These are phyloP conservation scores for Coryphaenoides rupestris DNA, from an alignment of 2,113 vertebrate species.

Conservation along the genomic window DNA sequence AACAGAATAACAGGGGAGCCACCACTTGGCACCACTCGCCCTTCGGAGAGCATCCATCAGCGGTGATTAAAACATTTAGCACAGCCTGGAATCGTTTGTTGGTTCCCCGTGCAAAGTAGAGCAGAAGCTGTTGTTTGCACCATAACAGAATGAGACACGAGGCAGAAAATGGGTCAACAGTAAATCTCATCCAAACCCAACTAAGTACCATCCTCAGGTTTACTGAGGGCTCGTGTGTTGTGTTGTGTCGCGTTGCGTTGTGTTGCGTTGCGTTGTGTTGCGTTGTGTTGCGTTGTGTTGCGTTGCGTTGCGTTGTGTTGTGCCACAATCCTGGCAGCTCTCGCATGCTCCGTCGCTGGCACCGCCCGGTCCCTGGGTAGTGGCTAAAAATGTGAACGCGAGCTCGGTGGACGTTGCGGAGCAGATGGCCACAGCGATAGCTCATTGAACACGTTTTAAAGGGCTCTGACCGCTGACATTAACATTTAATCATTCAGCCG, in stretches of 20 bases:
- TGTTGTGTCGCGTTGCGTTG: too few species aligned
- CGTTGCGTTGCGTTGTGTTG: too few species aligned
- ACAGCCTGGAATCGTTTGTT: background rate
- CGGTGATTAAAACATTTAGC: background rate
- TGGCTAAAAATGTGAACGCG: slow-evolving; percentile 2
- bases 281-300: too few species aligned
- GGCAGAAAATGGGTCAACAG: slow-evolving; percentile 43
- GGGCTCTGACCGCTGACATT: background rate
- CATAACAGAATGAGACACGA: slow-evolving; percentile 1
- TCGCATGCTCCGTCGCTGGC: slow-evolving; percentile 10
- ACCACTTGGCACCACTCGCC: background rate
- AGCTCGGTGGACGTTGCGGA: background rate
- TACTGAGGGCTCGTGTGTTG: slow-evolving; percentile 7
- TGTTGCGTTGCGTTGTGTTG: too few species aligned
- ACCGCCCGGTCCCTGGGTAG: slow-evolving; percentile 5
- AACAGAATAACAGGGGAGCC: background rate
- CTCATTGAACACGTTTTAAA: background rate
- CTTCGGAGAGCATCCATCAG: background rate
- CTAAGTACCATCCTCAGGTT: slow-evolving; percentile 26
- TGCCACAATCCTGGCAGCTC: slow-evolving; percentile 17
- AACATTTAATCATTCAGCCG: background rate
- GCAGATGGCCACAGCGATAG: background rate
- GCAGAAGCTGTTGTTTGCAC: slow-evolving; percentile 20
- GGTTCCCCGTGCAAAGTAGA: slow-evolving; percentile 8
- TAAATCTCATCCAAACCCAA: slow-evolving; percentile 33